Evolutionary conservation across 2,888 invertebrate genomes (phyloP).

Genomic region (Holacanthella duospinosa): DNA sequence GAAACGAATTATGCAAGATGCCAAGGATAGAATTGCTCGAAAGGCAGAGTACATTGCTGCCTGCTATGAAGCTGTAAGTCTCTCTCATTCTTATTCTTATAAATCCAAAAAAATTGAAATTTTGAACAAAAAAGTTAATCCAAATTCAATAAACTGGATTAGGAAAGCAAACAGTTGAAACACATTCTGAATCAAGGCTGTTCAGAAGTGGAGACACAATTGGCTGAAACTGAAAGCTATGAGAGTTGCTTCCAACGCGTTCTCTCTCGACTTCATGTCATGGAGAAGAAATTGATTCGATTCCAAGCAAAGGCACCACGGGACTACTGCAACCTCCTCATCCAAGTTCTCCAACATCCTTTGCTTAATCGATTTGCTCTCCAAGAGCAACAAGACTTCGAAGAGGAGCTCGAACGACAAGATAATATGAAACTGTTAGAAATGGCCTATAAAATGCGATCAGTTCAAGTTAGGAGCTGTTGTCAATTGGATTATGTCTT

Average conservation of each 20-base stretch:
- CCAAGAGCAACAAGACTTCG: slow-evolving; percentile 13
- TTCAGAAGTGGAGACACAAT: slow-evolving; percentile 50
- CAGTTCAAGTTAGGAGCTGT: background rate
- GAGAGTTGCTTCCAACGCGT: slow-evolving; percentile 47
- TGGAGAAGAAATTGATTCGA: slow-evolving; percentile 53
- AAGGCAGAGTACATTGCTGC: slow-evolving; percentile 21
- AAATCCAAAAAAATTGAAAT: background rate
- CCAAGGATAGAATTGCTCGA: slow-evolving; percentile 25
- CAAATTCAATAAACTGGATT: slow-evolving; percentile 35
- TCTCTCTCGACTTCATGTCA: slow-evolving; percentile 47
- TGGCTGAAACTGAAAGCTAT: slow-evolving; percentile 52
- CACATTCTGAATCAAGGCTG: slow-evolving; percentile 51
- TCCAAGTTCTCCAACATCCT: slow-evolving; percentile 29
- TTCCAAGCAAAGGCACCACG: slow-evolving; percentile 50
- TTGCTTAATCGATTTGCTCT: slow-evolving; percentile 30
- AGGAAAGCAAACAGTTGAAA: slow-evolving; percentile 48
- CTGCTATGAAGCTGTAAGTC: slow-evolving; percentile 10
- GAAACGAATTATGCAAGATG: slow-evolving; percentile 32
- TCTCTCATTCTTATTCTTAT: background rate
- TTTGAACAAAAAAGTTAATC: slow-evolving; percentile 6
- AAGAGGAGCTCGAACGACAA: background rate
- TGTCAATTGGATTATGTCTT: slow-evolving; percentile 1
- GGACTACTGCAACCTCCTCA: slow-evolving; percentile 25
- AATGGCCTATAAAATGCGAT: background rate
- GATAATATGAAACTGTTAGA: background rate